Percentiles rank a stretch among this genome's conserved stretches.
Conservation (phyloP, 2,888 invertebrate genomes). For the Philereme vetulata region DNA sequence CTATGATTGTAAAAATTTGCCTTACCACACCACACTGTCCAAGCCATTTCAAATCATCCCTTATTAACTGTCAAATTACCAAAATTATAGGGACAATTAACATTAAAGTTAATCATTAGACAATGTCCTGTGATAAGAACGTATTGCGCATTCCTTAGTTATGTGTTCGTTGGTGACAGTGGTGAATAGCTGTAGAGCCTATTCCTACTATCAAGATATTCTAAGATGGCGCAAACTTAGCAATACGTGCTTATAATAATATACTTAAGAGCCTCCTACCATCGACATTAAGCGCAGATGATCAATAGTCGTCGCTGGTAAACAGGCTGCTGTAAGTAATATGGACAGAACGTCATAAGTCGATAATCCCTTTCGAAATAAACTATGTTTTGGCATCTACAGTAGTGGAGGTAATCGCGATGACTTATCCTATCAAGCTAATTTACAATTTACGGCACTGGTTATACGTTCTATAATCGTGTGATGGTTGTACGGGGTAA, state of each 20-base stretch:
- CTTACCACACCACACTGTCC: background rate
- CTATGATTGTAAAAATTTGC: background rate
- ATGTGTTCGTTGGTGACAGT: too few relatives aligned
- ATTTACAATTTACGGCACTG: conserved; percentile 13
- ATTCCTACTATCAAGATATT: background rate
- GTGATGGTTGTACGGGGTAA: background rate
- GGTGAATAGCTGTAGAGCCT: background rate
- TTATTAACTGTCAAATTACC: too few relatives aligned
- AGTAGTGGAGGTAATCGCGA: conserved; percentile 28
- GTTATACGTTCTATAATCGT: conserved; percentile 12
- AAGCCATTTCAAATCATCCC: too few relatives aligned
- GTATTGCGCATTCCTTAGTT: background rate
- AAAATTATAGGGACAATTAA: too few relatives aligned
- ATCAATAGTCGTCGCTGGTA: background rate
- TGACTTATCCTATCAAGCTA: conserved; percentile 19
- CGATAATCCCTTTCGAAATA: conserved; percentile 15
- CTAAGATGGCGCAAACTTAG: conserved; percentile 19
- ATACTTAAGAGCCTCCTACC: background rate
- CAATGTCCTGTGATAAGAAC: background rate
- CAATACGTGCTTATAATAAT: conserved; percentile 10
- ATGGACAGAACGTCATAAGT: conserved; percentile 22
- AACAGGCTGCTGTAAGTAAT: background rate
- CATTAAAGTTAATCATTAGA: background rate
- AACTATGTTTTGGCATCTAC: conserved; percentile 29
- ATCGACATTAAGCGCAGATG: background rate